Base-by-base conservation (phyloP, 2,888 invertebrate genomes). In the Trachelus stipa region DNA sequence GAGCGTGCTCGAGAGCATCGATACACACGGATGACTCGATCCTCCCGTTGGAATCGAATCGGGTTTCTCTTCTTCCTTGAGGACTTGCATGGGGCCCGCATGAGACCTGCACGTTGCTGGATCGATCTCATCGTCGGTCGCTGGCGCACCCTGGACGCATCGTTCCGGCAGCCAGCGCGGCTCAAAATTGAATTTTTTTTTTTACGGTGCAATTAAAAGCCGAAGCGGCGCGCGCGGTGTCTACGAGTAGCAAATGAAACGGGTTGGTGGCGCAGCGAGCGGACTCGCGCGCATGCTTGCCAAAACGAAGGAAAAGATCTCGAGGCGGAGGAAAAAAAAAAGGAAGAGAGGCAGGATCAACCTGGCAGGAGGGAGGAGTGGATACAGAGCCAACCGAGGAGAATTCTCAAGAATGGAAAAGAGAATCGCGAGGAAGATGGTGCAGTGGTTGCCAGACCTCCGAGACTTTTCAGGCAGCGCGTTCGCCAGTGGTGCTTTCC, bases 381-480 rank as follows among this genome's bases (percentile, higher is more conserved):
- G 34, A 4, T n/a, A 34, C 6, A 23, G 73, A n/a, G 34, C 69
- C n/a, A 34, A 15, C 31, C 68, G 77, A 35, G 33, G 56, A 73
- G 80, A 78, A 83, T 81, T 78, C 79, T 80, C 77, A 77, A 79
- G 77, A 73, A 73, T 68, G 74, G 69, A 40, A 74, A 34, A 23
- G 75, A 73, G 75, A 69, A 75, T 74, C 74, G 76, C 34, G 76
- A 6, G 56, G 9, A 56, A 56, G 56, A 23, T 56, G 56, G 23
- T 23, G 9, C 56, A 56, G 56, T 56, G 56, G 56, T 56, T 56
- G 9, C 23, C 56, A 56, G 56, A 56, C 23, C 23, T 23, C 0
- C 56, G 15, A 40, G 40, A 40, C 4, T 40, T 1, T 15, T 9
- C 23, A 56, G 23, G 23, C 23, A 9, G 56, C 23, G 56, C 56